Evolutionary conservation across 2,888 invertebrate species (phyloP).

Genomic region (Cephus nigrinus): DNA sequence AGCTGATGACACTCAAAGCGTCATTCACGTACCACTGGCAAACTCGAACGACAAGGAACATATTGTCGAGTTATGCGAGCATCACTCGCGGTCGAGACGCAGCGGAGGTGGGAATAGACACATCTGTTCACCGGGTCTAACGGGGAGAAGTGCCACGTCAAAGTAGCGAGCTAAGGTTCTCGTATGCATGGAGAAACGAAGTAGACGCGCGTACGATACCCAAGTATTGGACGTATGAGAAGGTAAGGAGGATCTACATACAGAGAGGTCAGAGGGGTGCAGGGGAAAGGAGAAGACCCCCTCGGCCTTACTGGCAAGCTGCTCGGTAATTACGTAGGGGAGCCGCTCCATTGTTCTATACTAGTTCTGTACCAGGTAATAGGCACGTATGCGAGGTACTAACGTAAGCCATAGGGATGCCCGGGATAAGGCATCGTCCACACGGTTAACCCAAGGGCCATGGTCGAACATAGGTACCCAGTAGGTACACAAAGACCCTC

Average conservation of each 20-base stretch:
- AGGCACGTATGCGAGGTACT: constrained; percentile 24
- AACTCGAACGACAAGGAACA: neutral
- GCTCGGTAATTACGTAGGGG: constrained; percentile 51
- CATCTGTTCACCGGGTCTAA: neutral
- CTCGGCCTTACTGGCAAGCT: constrained; percentile 41
- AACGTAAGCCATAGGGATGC: neutral
- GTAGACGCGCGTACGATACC: neutral
- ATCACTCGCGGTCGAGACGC: neutral
- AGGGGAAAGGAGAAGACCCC: constrained; percentile 35
- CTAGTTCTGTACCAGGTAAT: constrained; percentile 41
- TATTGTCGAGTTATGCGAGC: neutral
- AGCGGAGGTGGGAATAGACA: neutral
- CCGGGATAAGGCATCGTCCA: neutral
- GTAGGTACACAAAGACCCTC: neutral
- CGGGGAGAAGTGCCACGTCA: neutral
- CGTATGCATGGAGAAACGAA: neutral
- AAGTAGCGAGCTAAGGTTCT: neutral
- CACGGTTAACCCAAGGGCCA: neutral
- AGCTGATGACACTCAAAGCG: neutral
- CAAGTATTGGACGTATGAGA: neutral
- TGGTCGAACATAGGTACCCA: neutral
- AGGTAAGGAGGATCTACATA: neutral
- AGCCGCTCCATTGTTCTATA: constrained; percentile 51
- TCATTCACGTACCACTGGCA: neutral
- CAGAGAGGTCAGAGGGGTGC: neutral